Conservation (phyloP, 2,113 vertebrate species). For the Percina caprodes region DNA sequence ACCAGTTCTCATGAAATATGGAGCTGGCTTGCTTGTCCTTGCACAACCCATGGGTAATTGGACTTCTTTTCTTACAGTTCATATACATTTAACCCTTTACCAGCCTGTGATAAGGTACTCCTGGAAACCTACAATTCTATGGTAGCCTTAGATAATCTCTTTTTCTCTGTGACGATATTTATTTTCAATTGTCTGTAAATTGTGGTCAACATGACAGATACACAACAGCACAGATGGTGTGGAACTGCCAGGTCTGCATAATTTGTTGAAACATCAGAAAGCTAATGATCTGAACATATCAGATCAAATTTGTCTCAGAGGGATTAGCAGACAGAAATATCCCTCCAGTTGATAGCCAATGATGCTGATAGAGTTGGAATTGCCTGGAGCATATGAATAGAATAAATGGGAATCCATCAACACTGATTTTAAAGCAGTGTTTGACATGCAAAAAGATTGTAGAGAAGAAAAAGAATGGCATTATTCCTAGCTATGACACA, state of each 20-base stretch:
- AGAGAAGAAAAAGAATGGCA: slow-evolving; percentile 14
- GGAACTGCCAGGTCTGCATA: slow-evolving; percentile 46
- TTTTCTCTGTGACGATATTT: slow-evolving; percentile 20
- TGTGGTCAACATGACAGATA: slow-evolving; percentile 23
- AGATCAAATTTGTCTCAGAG: slow-evolving; percentile 61
- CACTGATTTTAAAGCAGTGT: slow-evolving; percentile 23
- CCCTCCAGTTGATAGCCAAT: slow-evolving; percentile 35
- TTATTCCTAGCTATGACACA: not conserved
- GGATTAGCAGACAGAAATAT: slow-evolving; percentile 60
- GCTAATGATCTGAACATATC: slow-evolving; percentile 68
- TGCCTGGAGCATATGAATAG: slow-evolving; percentile 42
- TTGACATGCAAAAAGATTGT: slow-evolving; percentile 20
- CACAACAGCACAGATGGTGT: slow-evolving; percentile 50
- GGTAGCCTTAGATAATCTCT: not conserved
- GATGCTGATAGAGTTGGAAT: slow-evolving; percentile 40
- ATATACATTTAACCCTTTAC: slow-evolving; percentile 26
- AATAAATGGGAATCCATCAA: slow-evolving; percentile 53
- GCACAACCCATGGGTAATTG: slow-evolving; percentile 48
- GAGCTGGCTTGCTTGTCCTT: slow-evolving; percentile 43
- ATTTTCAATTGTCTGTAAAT: slow-evolving; percentile 34
- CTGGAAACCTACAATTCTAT: not conserved
- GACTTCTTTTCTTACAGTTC: slow-evolving; percentile 38
- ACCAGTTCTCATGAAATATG: slow-evolving; percentile 63
- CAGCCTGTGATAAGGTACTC: not conserved
- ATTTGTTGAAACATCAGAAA: slow-evolving; percentile 65